A percentile compares a stretch with the other conserved stretches of the same genome.
phyloP scores from a whole-genome alignment of 2,888 invertebrate genomes.

The Nomada hirtipes region DNA sequence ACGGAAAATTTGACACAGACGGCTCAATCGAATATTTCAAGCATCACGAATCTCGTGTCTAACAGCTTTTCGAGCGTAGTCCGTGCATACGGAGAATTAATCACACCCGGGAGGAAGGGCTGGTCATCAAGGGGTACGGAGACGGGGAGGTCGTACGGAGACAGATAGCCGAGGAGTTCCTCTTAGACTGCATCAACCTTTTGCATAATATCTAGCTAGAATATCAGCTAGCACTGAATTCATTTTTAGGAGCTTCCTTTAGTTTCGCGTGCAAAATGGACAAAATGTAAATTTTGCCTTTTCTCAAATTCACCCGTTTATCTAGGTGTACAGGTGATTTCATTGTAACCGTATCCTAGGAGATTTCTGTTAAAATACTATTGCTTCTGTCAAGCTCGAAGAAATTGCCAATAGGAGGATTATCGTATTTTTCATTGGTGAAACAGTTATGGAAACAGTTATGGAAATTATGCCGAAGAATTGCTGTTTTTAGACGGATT shows the following conservation, averaged over 20 bases:
- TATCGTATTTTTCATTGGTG: no score
- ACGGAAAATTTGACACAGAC: conserved; percentile 49
- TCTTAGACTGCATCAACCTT: conserved; percentile 47
- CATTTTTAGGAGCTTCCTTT: conserved; percentile 29
- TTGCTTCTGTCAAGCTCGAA: no score
- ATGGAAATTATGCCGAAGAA: no score
- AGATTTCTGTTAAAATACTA: neutral
- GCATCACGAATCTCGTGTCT: conserved; percentile 57
- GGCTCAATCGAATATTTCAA: conserved; percentile 58
- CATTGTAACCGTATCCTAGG: neutral
- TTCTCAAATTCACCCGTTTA: neutral
- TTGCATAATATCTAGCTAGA: conserved; percentile 49
- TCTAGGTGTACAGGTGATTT: neutral
- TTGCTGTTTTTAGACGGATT: no score
- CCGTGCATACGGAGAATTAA: conserved; percentile 64
- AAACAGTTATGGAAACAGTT: no score
- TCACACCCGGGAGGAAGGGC: conserved; percentile 55
- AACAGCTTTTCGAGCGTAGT: conserved; percentile 55
- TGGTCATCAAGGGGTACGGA: conserved; percentile 46
- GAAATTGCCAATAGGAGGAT: no score
- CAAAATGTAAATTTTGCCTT: neutral
- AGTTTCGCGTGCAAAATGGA: neutral
- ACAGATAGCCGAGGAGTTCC: conserved; percentile 50
- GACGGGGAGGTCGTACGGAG: conserved; percentile 35
- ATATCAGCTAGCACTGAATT: conserved; percentile 26